A percentile compares a stretch with the other conserved stretches of the same genome.
phyloP scores from a whole-genome alignment of 37 sponge, comb jelly and placozoan species.

The Crambe crambe region DNA sequence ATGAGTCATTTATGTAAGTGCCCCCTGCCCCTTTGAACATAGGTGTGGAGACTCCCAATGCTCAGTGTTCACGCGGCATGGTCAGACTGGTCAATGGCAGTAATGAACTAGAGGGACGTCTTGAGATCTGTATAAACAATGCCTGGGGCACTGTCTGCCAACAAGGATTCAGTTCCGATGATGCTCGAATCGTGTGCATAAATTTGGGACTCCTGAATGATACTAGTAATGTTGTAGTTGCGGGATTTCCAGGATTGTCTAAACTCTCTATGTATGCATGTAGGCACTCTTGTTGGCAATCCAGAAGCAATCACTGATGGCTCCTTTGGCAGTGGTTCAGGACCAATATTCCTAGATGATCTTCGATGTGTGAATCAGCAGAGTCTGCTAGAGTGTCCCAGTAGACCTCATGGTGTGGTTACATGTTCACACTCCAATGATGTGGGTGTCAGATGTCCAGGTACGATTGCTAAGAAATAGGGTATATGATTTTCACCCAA shows the following conservation, averaged over 20 bases:
- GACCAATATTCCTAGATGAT: slow-evolving; percentile 41
- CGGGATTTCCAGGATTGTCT: no score
- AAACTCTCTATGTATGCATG: no score
- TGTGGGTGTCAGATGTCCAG: slow-evolving; percentile 46
- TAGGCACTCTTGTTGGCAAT: neutral
- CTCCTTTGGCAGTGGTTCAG: slow-evolving; percentile 14
- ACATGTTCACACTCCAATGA: slow-evolving; percentile 21
- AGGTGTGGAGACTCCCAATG: no score
- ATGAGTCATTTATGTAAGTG: no score
- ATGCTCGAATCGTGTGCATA: slow-evolving; percentile 24
- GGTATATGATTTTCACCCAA: no score
- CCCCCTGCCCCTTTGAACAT: no score
- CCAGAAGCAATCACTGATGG: neutral
- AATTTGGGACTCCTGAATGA: neutral
- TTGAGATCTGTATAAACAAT: slow-evolving; percentile 28
- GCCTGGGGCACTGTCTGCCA: slow-evolving; percentile 38
- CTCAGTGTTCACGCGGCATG: no score
- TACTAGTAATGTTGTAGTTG: no score
- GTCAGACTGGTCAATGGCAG: neutral
- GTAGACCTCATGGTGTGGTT: slow-evolving; percentile 3
- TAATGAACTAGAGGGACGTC: neutral
- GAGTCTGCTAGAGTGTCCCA: neutral
- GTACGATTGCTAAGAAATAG: slow-evolving; percentile 5
- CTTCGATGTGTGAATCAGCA: slow-evolving; percentile 21
- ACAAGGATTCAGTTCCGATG: slow-evolving; percentile 17